phyloP scores from a whole-genome alignment of 1,140 invertebrate genomes.

The Laodelphax striatellus region DNA sequence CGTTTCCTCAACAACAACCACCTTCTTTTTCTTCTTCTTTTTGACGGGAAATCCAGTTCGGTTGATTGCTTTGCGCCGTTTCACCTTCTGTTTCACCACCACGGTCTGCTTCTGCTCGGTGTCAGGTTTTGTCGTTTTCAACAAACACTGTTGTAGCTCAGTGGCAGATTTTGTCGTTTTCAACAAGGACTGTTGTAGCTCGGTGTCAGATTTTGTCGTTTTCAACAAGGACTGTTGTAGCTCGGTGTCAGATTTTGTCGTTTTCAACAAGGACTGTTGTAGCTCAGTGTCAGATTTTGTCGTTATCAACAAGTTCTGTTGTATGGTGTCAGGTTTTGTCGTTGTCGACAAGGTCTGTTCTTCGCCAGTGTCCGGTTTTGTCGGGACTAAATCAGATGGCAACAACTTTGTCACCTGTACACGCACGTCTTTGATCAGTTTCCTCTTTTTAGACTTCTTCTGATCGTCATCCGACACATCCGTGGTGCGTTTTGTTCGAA shows the following conservation, averaged over 20 bases:
- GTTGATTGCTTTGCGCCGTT: conserved; percentile 61
- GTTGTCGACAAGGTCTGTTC: too few relatives aligned
- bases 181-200: conserved; percentile 5
- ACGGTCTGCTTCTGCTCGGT: too few relatives aligned
- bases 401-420: conserved; percentile 39
- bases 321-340: too few relatives aligned
- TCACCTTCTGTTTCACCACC: conserved; percentile 28
- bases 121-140: conserved; percentile 17
- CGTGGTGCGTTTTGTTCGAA: too few relatives aligned
- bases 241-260: too few relatives aligned
- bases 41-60: conserved; percentile 75
- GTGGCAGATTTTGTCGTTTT: conserved; percentile 18
- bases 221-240: too few relatives aligned
- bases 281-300: too few relatives aligned
- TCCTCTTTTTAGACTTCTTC: conserved; percentile 35
- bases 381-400: conserved; percentile 2
- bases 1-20: neutral
- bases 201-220: too few relatives aligned
- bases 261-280: too few relatives aligned
- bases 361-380: too few relatives aligned
- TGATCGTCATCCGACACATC: neutral
- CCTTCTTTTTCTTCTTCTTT: conserved; percentile 73
- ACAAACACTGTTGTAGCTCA: neutral
- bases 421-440: conserved; percentile 40
- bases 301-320: too few relatives aligned